Evolutionary conservation across 1,140 invertebrate species (phyloP).

Genomic region (Calephelis virginiensis): DNA sequence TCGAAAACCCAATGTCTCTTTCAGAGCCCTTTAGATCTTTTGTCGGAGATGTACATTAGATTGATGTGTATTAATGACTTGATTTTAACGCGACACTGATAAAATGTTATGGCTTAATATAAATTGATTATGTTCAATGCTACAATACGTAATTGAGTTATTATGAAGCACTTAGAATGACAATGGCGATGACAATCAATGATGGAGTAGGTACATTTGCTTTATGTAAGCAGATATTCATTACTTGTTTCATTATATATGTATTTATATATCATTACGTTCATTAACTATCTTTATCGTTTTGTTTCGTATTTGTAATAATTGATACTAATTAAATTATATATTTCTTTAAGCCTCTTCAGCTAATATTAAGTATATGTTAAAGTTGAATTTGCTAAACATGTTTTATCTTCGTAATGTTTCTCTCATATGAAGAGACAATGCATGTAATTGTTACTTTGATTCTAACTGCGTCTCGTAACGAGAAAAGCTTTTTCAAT

Average conservation of each 20-base stretch:
- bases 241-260: background rate
- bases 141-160: constrained; percentile 12
- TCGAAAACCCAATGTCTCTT: constrained; percentile 23
- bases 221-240: background rate
- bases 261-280: too few relatives aligned
- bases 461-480: background rate
- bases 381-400: too few relatives aligned
- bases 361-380: too few relatives aligned
- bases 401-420: too few relatives aligned
- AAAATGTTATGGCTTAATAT: constrained; percentile 12
- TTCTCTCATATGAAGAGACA: too few relatives aligned
- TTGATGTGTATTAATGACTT: constrained; percentile 23
- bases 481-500: background rate
- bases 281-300: too few relatives aligned
- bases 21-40: constrained; percentile 16
- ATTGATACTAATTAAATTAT: too few relatives aligned
- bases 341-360: too few relatives aligned
- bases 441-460: background rate
- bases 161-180: constrained; percentile 1
- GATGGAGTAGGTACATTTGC: background rate
- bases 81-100: constrained; percentile 6
- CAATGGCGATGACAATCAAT: constrained; percentile 1
- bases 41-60: constrained; percentile 28
- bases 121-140: background rate
- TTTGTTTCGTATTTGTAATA: too few relatives aligned